Conservation (phyloP, 2,113 vertebrate species). For the Seriola rivoliana region DNA sequence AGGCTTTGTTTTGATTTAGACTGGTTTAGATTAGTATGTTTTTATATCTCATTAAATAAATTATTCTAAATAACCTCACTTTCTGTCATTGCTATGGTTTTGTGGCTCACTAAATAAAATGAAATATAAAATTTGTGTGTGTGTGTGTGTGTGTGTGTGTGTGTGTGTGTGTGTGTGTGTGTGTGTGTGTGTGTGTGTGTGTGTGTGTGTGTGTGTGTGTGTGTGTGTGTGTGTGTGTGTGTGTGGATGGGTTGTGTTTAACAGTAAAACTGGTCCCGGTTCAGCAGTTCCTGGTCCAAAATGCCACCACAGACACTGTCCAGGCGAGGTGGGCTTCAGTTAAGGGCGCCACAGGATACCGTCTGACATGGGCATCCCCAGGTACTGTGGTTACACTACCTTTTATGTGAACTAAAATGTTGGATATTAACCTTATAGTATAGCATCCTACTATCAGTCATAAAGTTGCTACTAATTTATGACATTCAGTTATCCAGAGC, state of each 20-base stretch:
- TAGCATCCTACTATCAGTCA: not conserved
- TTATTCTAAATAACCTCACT: not conserved
- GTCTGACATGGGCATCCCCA: constrained; percentile 89
- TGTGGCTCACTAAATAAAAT: not conserved
- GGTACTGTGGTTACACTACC: constrained; percentile 74
- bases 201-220: no score
- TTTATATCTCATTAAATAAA: not conserved
- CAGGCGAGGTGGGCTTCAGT: constrained; percentile 88
- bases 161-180: no score
- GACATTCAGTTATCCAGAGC: not conserved
- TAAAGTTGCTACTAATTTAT: not conserved
- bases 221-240: no score
- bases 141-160: constrained; percentile 1
- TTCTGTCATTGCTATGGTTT: not conserved
- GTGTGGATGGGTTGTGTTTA: constrained; percentile 32
- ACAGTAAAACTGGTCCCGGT: constrained; percentile 89
- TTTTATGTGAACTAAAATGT: not conserved
- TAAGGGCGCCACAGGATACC: constrained; percentile 89
- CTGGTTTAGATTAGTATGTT: not conserved
- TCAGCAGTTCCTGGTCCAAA: constrained; percentile 86
- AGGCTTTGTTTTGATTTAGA: not conserved
- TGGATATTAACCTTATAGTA: not conserved
- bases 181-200: not conserved
- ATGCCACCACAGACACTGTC: constrained; percentile 88
- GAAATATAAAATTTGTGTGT: not conserved